Conservation (phyloP, 2,113 vertebrate species). For the Dasypus novemcinctus region DNA sequence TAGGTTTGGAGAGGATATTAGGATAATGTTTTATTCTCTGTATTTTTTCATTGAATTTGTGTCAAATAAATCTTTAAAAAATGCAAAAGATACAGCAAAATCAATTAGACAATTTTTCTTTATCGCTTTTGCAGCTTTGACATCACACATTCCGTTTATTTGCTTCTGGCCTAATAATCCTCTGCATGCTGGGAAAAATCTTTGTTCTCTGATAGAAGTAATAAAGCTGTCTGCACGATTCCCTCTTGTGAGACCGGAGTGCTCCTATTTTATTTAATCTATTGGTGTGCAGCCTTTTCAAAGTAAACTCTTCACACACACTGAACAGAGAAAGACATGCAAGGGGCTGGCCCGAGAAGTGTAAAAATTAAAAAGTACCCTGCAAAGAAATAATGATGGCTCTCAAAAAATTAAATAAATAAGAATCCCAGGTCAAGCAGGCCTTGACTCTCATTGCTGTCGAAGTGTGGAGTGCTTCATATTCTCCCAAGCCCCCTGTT, state of each 20-base stretch:
- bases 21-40: background rate
- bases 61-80: constrained; percentile 2
- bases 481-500: constrained; percentile 64
- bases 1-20: background rate
- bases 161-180: constrained; percentile 86
- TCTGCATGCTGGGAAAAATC: constrained; percentile 84
- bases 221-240: constrained; percentile 86
- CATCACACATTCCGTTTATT: constrained; percentile 79
- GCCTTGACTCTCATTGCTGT: constrained; percentile 76
- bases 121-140: constrained; percentile 83
- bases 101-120: constrained; percentile 80
- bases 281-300: constrained; percentile 83
- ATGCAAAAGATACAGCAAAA: constrained; percentile 70
- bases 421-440: constrained; percentile 79
- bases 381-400: constrained; percentile 72
- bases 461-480: constrained; percentile 72
- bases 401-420: constrained; percentile 76
- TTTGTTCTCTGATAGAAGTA: constrained; percentile 89
- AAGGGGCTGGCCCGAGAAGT: constrained; percentile 65
- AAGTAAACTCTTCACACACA: constrained; percentile 85
- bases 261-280: constrained; percentile 86
- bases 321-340: constrained; percentile 80
- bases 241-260: constrained; percentile 84
- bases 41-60: background rate
- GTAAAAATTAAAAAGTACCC: constrained; percentile 73